Conservation (phyloP, 2,797 vertebrate genomes). For the Premnoplex brunnescens region DNA sequence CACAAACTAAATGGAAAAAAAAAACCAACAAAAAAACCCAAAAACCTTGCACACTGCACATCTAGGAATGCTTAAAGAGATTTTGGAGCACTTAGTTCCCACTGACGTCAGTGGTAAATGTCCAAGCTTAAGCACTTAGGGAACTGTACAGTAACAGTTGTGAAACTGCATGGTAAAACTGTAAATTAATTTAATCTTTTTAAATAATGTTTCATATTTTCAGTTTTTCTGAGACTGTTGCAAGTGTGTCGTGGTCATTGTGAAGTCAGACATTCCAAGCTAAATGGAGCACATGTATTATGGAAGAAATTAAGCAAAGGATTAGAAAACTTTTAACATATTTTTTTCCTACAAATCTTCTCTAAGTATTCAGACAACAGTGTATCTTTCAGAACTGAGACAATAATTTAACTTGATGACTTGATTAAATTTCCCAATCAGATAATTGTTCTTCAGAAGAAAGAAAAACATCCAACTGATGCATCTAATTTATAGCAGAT, state of each 20-base stretch:
- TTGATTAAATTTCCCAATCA: conserved; percentile 27
- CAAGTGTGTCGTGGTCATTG: background rate
- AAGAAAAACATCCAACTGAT: background rate
- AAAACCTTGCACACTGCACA: background rate
- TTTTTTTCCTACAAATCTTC: conserved; percentile 3
- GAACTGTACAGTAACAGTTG: background rate
- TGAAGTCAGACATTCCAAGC: background rate
- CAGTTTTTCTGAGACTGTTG: background rate
- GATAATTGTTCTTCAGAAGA: conserved; percentile 6
- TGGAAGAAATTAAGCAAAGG: background rate
- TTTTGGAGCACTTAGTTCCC: background rate
- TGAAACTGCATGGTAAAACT: background rate
- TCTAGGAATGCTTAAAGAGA: background rate
- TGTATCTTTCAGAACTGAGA: background rate
- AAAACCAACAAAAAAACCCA: background rate
- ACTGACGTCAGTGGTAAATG: background rate
- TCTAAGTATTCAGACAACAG: background rate
- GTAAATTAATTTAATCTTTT: background rate
- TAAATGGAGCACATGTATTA: background rate
- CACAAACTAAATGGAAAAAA: background rate
- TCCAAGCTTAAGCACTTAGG: background rate
- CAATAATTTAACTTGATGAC: conserved; percentile 2
- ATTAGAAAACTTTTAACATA: background rate
- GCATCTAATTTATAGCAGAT: conserved; percentile 19
- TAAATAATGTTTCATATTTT: background rate